Base-by-base conservation (phyloP, 2,888 invertebrate species). In the Tetragonula carbonaria region DNA sequence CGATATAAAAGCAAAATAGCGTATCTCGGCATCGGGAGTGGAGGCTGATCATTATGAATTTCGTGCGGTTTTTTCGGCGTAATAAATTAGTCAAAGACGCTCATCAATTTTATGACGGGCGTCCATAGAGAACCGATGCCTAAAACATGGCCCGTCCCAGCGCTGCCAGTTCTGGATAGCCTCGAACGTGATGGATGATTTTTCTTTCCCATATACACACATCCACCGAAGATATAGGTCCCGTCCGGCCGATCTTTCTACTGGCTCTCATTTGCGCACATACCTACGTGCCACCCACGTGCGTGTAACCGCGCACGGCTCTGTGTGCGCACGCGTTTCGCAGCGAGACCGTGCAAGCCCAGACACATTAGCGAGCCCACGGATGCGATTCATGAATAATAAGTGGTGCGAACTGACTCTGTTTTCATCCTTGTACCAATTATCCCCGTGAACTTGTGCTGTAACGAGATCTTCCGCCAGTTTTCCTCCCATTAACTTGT, bases 1-100 rank as follows among this genome's bases (percentile, higher is more conserved):
- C 79, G 68, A 50, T 70, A 80, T 80, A 80, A 85, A 79, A 75
- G 78, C 66, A 75, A 70, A 73, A 63, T 78, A 78, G 72, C 38
- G 72, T 51, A 73, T 78, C 79, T 72, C 66, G 45, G 79, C 72
- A 75, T 79, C 78, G 82, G 68, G 70, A n/a, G 45, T 45, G 45
- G 45, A 45, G 45, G 45, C 72, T 82, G 87, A 91, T 93, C 92
- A 91, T 93, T 93, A 92, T 92, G 91, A 91, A 93, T 93, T 93
- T 93, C 91, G 90, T 91, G 91, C 91, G 92, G 90, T 91, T 92
- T 92, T 92, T 91, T 90, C 87, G 88, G 87, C 91, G 90, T 92
- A 92, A 94, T 94, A 93, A 94, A 94, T 94, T 94, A 94, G 94
- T 93, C 92, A 92, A 93, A 93, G 92, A 91, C 93, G 91, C 92